These are phyloP conservation scores for Hydractinia echinata DNA, from an alignment of 30 jellyfish, hydroid and myxozoan species.

Conservation along the genomic window DNA sequence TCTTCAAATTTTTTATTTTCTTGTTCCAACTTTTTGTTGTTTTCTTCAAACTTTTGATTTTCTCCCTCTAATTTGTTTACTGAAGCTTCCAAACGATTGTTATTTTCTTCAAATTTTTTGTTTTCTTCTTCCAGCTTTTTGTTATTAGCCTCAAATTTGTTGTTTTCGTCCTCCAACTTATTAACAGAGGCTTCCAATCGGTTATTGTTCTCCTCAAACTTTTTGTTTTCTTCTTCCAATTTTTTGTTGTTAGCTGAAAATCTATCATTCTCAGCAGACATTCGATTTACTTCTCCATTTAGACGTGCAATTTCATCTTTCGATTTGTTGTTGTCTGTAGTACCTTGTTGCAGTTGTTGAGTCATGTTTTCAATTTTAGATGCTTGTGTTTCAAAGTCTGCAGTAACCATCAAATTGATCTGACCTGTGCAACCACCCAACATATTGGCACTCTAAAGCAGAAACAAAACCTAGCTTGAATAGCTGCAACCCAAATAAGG, in stretches of 20 bases:
- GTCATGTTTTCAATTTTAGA: conserved; percentile 42
- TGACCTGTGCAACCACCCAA: conserved; percentile 71
- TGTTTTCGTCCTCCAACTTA: conserved; percentile 57
- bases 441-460: conserved; percentile 47
- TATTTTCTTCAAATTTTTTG: conserved; percentile 46
- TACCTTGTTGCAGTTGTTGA: conserved; percentile 48
- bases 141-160: conserved; percentile 59
- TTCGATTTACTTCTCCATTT: conserved; percentile 53
- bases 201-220: conserved; percentile 60
- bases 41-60: conserved; percentile 61
- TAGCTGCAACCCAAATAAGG: not conserved
- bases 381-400: conserved; percentile 74
- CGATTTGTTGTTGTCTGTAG: conserved; percentile 41
- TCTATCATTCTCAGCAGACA: conserved; percentile 71
- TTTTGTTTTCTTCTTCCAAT: conserved; percentile 61
- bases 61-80: conserved; percentile 31
- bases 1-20: conserved; percentile 69
- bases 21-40: conserved; percentile 61
- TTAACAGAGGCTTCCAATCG: conserved; percentile 61
- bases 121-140: conserved; percentile 79
- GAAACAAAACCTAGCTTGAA: not conserved
- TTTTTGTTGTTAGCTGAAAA: conserved; percentile 71
- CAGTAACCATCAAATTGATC: conserved; percentile 46
- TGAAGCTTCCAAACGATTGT: conserved; percentile 23
- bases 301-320: conserved; percentile 57